These are phyloP conservation scores for Troides helena DNA, from an alignment of 2,888 invertebrate genomes.

Conservation along the genomic window DNA sequence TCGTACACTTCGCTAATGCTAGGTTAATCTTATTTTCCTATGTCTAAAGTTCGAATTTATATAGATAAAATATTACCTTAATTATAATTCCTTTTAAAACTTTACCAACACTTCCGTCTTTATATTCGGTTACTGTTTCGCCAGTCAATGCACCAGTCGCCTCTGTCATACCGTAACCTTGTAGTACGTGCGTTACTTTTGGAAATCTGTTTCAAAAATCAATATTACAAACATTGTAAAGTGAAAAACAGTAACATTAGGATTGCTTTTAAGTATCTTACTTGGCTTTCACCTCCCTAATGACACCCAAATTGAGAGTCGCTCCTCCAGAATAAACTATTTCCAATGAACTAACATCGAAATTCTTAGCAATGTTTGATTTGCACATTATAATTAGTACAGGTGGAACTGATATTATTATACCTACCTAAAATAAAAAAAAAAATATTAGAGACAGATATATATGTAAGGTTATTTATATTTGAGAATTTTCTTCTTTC, in stretches of 20 bases:
- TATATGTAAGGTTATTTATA: neutral
- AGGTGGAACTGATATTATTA: slow-evolving; percentile 51
- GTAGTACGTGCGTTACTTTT: slow-evolving; percentile 46
- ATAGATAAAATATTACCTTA: slow-evolving; percentile 42
- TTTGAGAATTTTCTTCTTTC: slow-evolving; percentile 20
- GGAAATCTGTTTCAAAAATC: slow-evolving; percentile 45
- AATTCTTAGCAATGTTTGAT: slow-evolving; percentile 48
- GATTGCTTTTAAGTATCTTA: slow-evolving; percentile 32
- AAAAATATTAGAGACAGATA: neutral
- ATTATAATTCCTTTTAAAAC: slow-evolving; percentile 44
- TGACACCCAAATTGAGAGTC: slow-evolving; percentile 46
- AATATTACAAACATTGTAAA: neutral
- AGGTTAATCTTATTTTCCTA: too few species aligned
- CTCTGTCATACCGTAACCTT: slow-evolving; percentile 69
- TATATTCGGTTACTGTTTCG: slow-evolving; percentile 42
- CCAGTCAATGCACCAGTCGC: slow-evolving; percentile 49
- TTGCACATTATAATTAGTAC: slow-evolving; percentile 52
- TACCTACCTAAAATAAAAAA: slow-evolving; percentile 42
- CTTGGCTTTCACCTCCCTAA: slow-evolving; percentile 47
- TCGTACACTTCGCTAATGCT: too few species aligned
- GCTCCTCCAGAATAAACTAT: slow-evolving; percentile 56
- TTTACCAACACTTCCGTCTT: slow-evolving; percentile 57
- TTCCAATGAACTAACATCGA: slow-evolving; percentile 54
- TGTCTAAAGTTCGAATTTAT: too few species aligned
- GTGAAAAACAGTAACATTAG: neutral